Conservation (phyloP, 2,888 invertebrate genomes). For the Mechanitis mazaeus region DNA sequence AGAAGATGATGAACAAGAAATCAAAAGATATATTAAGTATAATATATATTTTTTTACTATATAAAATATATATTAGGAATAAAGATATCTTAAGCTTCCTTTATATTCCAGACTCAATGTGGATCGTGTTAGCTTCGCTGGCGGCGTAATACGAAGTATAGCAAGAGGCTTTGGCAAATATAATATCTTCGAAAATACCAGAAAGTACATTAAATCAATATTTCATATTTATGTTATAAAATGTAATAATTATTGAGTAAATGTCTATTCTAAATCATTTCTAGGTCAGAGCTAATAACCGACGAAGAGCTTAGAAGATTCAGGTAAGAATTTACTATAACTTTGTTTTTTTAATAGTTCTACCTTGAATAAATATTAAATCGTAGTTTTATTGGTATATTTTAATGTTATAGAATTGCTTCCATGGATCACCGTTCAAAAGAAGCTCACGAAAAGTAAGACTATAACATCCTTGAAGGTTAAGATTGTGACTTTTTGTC, state of each 20-base stretch:
- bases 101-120: constrained; percentile 38
- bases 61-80: not conserved
- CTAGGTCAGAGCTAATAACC: constrained; percentile 41
- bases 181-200: constrained; percentile 38
- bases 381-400: constrained; percentile 4
- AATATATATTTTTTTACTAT: constrained; percentile 1
- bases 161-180: constrained; percentile 38
- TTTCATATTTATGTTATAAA: constrained; percentile 1
- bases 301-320: constrained; percentile 48
- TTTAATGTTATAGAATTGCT: constrained; percentile 37
- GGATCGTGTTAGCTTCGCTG: constrained; percentile 59
- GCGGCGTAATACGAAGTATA: constrained; percentile 45
- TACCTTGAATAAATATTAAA: constrained; percentile 9
- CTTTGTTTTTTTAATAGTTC: not conserved
- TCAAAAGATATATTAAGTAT: constrained; percentile 51
- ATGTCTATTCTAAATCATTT: constrained; percentile 14
- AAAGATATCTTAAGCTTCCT: too few species aligned
- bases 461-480: constrained; percentile 6
- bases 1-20: constrained; percentile 51
- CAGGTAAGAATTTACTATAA: constrained; percentile 34
- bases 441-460: constrained; percentile 40
- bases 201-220: constrained; percentile 33
- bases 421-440: constrained; percentile 32
- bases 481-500: constrained; percentile 6
- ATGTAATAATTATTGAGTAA: not conserved